Evolutionary conservation across 64 coral and sea anemone genomes (phyloP), one percentile per base, ranked within the genome.

Genomic region (Stichodactyla mertensii): DNA sequence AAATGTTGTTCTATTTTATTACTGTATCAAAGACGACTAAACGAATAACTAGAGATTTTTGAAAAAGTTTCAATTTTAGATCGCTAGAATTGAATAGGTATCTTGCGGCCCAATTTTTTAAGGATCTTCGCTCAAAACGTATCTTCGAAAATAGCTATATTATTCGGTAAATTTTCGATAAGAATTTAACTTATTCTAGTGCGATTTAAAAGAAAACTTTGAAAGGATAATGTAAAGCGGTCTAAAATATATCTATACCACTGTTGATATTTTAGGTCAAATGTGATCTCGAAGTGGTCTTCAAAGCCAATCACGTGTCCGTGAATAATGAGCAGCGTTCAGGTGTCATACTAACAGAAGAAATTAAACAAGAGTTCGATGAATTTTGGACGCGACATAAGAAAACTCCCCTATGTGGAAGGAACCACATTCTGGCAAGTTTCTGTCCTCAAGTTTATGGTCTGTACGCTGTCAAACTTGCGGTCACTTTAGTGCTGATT

Each of bases 361-460:
- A 97, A 78, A 80, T 97, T n/a, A 93, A 93, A 55, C 92, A 55
- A 54, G 95, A 97, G 53, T 97, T 97, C 86, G 89, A 55, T 78
- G 95, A 97, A 36, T 97, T 97, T 84, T 97, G 95, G 95, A 59
- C 10, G 52, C 93, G 89, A 61, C 82, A 91, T 77, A 97, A 83
- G 52, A 86, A 93, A 26, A 61, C 58, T 31, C 92, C 95, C 6
- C 83, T 97, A 4, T 24, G 31, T 91, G 95, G 69, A 4, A 91
- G 95, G 11, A 97, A 97, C 89, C 95, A 97, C 52, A 87, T 97
- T 55, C 87, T 97, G 16, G 83, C 95, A 61, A 97, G 95, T 52
- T 97, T 97, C 59, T 97, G 95, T 78, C 95, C 95, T 0, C 95
- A 97, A 66, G 92, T 97, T 0, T 97, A 97, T 86, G 95, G 95